Percentiles rank a stretch among this genome's conserved stretches.
Evolutionary conservation across 2,888 invertebrate species (phyloP).

Genomic region (Melanchra persicariae): DNA sequence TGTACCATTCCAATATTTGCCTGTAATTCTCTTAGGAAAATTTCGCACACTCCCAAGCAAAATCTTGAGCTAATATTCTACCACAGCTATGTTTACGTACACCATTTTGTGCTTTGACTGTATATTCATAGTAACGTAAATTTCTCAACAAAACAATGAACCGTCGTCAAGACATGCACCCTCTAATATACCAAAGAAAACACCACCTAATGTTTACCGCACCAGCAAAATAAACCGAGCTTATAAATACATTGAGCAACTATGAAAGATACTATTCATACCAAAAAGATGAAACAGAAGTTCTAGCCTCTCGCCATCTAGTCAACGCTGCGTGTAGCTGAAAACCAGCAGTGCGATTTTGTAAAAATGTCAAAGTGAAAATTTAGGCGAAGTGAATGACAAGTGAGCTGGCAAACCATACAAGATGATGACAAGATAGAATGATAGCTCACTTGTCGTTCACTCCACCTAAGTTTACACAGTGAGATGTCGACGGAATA

Average conservation of each 20-base stretch:
- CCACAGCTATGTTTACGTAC: slow-evolving; percentile 27
- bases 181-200: slow-evolving; percentile 56
- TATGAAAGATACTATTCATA: slow-evolving; percentile 33
- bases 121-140: slow-evolving; percentile 48
- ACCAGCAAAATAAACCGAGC: slow-evolving; percentile 55
- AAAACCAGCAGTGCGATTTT: too few relatives aligned
- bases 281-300: slow-evolving; percentile 32
- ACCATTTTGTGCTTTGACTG: slow-evolving; percentile 18
- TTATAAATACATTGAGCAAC: slow-evolving; percentile 59
- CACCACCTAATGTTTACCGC: slow-evolving; percentile 55
- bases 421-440: too few relatives aligned
- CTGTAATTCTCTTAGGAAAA: slow-evolving; percentile 27
- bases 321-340: not conserved
- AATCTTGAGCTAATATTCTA: slow-evolving; percentile 25
- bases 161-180: slow-evolving; percentile 41
- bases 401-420: too few relatives aligned
- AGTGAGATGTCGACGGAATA: too few relatives aligned
- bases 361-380: too few relatives aligned
- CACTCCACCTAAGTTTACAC: too few relatives aligned
- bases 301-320: not conserved
- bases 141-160: slow-evolving; percentile 46
- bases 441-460: too few relatives aligned
- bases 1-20: slow-evolving; percentile 20
- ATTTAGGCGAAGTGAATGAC: too few relatives aligned
- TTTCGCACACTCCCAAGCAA: slow-evolving; percentile 15